Percentiles rank a stretch among this genome's conserved stretches.
Conservation (phyloP, 2,888 invertebrate species). For the Gari tellinella region DNA sequence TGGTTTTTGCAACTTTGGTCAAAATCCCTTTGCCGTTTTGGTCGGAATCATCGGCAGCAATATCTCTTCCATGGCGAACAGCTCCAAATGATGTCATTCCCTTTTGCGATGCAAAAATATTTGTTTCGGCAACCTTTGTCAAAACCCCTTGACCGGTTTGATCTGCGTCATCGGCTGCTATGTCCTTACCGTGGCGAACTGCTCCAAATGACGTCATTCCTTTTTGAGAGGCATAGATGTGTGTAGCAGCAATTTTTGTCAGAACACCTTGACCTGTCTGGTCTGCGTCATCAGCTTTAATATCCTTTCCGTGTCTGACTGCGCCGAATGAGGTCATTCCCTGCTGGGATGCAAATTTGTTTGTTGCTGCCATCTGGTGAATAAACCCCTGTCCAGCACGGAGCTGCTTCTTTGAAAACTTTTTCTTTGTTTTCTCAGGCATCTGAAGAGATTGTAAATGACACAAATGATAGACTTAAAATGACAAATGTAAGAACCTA, state of each 20-base stretch:
- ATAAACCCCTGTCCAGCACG: slow-evolving; percentile 79
- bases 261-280: slow-evolving; percentile 60
- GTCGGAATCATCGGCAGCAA: slow-evolving; percentile 46
- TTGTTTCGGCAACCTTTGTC: slow-evolving; percentile 47
- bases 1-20: slow-evolving; percentile 81
- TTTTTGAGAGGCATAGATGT: slow-evolving; percentile 58
- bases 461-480: too few relatives aligned
- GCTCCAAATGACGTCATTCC: slow-evolving; percentile 64
- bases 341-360: slow-evolving; percentile 75
- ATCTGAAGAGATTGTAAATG: slow-evolving; percentile 37
- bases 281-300: slow-evolving; percentile 57
- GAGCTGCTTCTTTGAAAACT: slow-evolving; percentile 81
- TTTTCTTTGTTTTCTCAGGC: slow-evolving; percentile 61
- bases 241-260: slow-evolving; percentile 53
- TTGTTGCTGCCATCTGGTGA: slow-evolving; percentile 76
- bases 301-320: slow-evolving; percentile 70
- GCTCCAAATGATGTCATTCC: slow-evolving; percentile 60
- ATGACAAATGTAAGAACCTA: too few relatives aligned
- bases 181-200: slow-evolving; percentile 54
- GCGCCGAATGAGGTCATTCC: slow-evolving; percentile 75
- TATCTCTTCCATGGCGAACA: slow-evolving; percentile 54
- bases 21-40: slow-evolving; percentile 46
- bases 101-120: slow-evolving; percentile 55
- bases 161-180: slow-evolving; percentile 47
- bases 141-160: slow-evolving; percentile 41